phyloP scores from a whole-genome alignment of 2,797 vertebrate species.

The Karalla daura region DNA sequence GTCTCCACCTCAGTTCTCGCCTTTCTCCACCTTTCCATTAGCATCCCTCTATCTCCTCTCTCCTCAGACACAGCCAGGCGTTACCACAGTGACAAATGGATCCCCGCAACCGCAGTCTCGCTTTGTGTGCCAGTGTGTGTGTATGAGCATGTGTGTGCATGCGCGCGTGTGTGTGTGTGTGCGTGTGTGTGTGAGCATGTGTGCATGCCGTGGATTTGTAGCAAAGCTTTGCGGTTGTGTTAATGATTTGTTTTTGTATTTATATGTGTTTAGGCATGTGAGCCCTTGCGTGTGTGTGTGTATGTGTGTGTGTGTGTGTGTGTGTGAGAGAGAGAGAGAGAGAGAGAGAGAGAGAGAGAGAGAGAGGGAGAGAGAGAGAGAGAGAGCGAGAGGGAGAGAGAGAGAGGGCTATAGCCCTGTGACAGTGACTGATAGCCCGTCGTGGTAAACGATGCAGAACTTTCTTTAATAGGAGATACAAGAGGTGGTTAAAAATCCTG shows the following conservation, averaged over 20 bases:
- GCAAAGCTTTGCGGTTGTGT: not conserved
- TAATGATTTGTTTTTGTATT: conserved; percentile 12
- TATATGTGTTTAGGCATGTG: not conserved
- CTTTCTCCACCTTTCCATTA: conserved; percentile 23
- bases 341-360: too few species aligned
- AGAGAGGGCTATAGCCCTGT: conserved; percentile 32
- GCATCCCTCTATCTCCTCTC: conserved; percentile 28
- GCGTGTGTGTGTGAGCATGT: not conserved
- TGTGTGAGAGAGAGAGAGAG: not conserved
- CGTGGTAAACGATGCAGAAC: conserved; percentile 86
- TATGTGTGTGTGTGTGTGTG: not conserved
- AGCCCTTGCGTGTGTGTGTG: conserved; percentile 16
- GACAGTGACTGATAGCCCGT: conserved; percentile 87
- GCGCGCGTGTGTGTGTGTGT: conserved; percentile 1
- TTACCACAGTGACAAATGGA: conserved; percentile 87
- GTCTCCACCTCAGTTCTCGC: not conserved
- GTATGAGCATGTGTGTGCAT: conserved; percentile 4
- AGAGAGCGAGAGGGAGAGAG: too few species aligned
- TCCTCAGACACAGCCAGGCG: conserved; percentile 81
- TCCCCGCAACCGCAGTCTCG: conserved; percentile 40
- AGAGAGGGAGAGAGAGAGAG: not conserved
- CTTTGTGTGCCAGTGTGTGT: conserved; percentile 24
- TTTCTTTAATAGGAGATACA: conserved; percentile 86
- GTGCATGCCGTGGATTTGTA: not conserved
- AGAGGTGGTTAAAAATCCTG: conserved; percentile 87